phyloP scores from a whole-genome alignment of 2,888 invertebrate genomes.

The Apodemia hepburni region DNA sequence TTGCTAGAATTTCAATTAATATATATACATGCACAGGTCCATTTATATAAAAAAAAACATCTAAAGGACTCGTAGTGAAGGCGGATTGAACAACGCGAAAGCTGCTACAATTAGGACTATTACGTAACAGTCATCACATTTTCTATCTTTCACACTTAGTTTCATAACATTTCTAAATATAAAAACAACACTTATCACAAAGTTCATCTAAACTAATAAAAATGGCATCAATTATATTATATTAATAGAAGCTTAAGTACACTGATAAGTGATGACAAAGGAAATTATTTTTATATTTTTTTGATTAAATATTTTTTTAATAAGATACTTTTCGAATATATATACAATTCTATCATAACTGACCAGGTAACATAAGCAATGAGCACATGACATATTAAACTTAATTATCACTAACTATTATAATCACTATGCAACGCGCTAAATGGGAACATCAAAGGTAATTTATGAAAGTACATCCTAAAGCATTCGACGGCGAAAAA shows the following conservation, averaged over 20 bases:
- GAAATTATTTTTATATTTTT: constrained; percentile 2
- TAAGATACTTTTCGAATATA: background rate
- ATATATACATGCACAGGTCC: background rate
- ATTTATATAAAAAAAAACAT: background rate
- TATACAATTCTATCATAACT: background rate
- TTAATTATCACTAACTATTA: background rate
- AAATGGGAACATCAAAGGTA: background rate
- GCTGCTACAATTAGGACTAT: background rate
- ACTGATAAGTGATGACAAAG: background rate
- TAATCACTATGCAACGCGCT: background rate
- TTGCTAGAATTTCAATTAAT: too few relatives aligned
- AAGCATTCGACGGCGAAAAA: too few relatives aligned
- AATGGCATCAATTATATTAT: constrained; percentile 2
- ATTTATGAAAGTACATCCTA: too few relatives aligned
- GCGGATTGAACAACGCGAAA: background rate
- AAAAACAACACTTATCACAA: constrained; percentile 10
- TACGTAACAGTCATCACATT: constrained; percentile 3
- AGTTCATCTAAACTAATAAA: background rate
- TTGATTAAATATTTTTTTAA: background rate
- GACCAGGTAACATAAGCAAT: constrained; percentile 8
- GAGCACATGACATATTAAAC: background rate
- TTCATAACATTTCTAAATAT: constrained; percentile 1
- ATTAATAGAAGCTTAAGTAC: constrained; percentile 5
- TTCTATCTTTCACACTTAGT: background rate
- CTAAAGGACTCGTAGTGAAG: background rate